Base-by-base conservation (phyloP, 2,888 invertebrate species). In the Hydropsyche betteni region DNA sequence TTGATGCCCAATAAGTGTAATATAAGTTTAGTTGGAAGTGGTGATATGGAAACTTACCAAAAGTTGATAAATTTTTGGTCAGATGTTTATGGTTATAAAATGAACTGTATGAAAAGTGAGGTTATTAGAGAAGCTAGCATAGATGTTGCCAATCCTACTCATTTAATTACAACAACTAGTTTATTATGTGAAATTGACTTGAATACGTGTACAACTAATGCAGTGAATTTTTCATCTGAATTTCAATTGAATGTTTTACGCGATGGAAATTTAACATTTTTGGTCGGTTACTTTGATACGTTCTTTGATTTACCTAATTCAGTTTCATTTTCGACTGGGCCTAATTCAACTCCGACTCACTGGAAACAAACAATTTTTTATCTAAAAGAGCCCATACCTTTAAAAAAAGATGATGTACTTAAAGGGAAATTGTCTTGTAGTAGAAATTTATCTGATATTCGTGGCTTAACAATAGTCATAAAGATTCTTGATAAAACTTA, bases 351-450 rank as follows among this genome's bases (percentile, higher is more conserved):
- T 0, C 87, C 90, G 33, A 98, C 98, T 0, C 98, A 98, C 87
- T 98, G 98, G 98, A 96, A 97, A 83, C 98, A 98, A 84, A 96
- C 96, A 0, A 89, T 96, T 0, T 96, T 97, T 84, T 93, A 94
- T 82, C 87, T 98, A 12, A 92, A 91, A 78, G 89, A 93, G 80
- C 91, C 93, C 50, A 88, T 93, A 68, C 83, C 88, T 69, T 90
- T 96, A 0, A 91, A 91, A 79, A 85, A 90, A 84, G 95, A 93
- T 84, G 88, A 89, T 77, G 72, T 86, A 4, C 82, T 90, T 50
- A 82, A 86, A 72, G 95, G 96, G 14, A 91, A 88, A 79, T 87
- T 97, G n/a, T 87, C 88, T 61, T 95, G 95, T 81, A 89, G 86
- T 78, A 90, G 95, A 81, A 91, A 92, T 81, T 88, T 89, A 79